These are phyloP conservation scores for Ceuthmochares aereus DNA, from an alignment of 2,113 vertebrate genomes.

Conservation along the genomic window DNA sequence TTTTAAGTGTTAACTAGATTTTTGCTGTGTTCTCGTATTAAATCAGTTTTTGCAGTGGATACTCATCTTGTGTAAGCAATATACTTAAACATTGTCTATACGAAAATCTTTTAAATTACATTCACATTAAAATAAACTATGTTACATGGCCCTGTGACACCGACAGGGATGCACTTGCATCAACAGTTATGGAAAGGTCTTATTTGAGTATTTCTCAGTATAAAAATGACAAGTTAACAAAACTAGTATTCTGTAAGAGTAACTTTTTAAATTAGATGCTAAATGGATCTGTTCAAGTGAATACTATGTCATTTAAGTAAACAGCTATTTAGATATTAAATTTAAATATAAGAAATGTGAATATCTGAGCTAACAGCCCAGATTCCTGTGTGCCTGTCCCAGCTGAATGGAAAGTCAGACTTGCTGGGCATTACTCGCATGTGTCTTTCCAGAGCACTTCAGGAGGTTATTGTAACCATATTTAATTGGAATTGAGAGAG, in stretches of 20 bases:
- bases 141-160: neutral
- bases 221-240: neutral
- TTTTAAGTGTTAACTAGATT: neutral
- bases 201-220: neutral
- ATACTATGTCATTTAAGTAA: neutral
- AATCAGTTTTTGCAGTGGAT: neutral
- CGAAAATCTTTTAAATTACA: neutral
- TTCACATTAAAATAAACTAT: too few species aligned
- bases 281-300: neutral
- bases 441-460: neutral
- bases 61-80: neutral
- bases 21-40: neutral
- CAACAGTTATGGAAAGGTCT: neutral
- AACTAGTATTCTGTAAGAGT: neutral
- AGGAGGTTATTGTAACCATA: neutral
- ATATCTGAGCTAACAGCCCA: neutral
- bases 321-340: neutral
- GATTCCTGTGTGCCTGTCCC: neutral
- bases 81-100: neutral
- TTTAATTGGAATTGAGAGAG: neutral
- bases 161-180: neutral
- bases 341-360: neutral
- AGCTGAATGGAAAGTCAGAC: neutral
- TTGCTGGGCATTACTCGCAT: neutral
- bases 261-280: neutral